Evolutionary conservation across 2,797 vertebrate genomes (phyloP).

Genomic region (Kryptopterus vitreolus): DNA sequence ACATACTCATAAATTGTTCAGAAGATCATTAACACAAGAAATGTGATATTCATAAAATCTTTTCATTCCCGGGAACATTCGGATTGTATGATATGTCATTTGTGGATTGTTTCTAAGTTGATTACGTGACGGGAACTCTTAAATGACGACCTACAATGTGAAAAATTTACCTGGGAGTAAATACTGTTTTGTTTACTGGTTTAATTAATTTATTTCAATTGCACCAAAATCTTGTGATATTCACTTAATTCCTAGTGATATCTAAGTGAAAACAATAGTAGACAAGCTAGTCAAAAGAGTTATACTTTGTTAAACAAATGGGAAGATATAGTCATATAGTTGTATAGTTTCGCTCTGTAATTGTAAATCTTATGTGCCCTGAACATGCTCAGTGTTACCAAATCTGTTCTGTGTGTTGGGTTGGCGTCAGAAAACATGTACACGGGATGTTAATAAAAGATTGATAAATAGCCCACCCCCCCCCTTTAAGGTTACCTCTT

Average conservation of each 20-base stretch:
- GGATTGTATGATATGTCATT: not conserved
- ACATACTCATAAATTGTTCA: not conserved
- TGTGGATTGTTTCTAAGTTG: too few species aligned
- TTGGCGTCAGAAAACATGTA: not conserved
- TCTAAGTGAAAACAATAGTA: too few species aligned
- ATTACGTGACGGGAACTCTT: too few species aligned
- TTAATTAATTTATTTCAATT: not conserved
- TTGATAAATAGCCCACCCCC: conserved; percentile 7
- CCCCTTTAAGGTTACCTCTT: not conserved
- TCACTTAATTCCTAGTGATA: not conserved
- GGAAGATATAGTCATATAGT: not conserved
- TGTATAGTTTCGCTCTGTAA: too few species aligned
- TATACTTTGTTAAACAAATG: not conserved
- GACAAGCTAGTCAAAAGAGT: not conserved
- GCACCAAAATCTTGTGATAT: not conserved
- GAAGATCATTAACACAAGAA: not conserved
- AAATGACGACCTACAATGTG: too few species aligned
- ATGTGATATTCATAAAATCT: not conserved
- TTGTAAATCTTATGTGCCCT: not conserved
- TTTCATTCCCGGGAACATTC: not conserved
- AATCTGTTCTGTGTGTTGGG: not conserved
- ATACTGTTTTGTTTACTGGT: not conserved
- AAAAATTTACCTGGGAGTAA: too few species aligned
- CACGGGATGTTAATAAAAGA: conserved; percentile 7
- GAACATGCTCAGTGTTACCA: not conserved